Percentiles rank a stretch among this genome's conserved stretches.
phyloP scores from a whole-genome alignment of 2,797 vertebrate species.

The Danio choprae region DNA sequence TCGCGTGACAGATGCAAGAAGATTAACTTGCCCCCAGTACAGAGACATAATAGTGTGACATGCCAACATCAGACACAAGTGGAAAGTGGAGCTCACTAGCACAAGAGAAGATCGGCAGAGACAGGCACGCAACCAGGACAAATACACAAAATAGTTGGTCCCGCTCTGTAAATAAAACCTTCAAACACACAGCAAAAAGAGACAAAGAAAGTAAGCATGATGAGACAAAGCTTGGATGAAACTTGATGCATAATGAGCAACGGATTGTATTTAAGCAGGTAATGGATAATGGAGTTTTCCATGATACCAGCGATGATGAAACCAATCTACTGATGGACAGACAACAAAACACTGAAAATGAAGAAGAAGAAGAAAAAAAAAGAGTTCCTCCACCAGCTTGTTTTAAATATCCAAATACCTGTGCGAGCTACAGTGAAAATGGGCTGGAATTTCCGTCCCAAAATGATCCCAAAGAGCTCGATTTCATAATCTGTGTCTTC shows the following conservation, averaged over 20 bases:
- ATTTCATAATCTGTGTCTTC: slow-evolving; percentile 90
- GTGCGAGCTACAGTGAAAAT: slow-evolving; percentile 84
- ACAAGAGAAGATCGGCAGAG: slow-evolving; percentile 64
- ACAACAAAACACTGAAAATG: neutral
- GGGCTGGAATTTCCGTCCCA: slow-evolving; percentile 86
- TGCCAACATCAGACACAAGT: slow-evolving; percentile 72
- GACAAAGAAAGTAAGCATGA: slow-evolving; percentile 26
- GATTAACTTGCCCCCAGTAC: slow-evolving; percentile 78
- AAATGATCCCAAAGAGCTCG: slow-evolving; percentile 88
- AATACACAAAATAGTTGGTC: slow-evolving; percentile 64
- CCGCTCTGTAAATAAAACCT: slow-evolving; percentile 58
- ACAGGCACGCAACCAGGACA: slow-evolving; percentile 63
- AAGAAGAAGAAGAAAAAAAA: neutral
- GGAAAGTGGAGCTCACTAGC: slow-evolving; percentile 71
- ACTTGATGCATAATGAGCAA: slow-evolving; percentile 15
- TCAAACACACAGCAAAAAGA: slow-evolving; percentile 41
- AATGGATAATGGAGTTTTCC: neutral
- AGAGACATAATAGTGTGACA: slow-evolving; percentile 76
- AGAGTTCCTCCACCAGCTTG: slow-evolving; percentile 20
- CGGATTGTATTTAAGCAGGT: neutral
- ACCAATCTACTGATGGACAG: neutral
- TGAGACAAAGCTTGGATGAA: slow-evolving; percentile 51
- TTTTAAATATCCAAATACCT: slow-evolving; percentile 82
- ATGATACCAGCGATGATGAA: neutral
- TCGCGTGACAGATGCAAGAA: slow-evolving; percentile 75